Conservation (phyloP, 2,797 vertebrate genomes). For the Tragopan temminckii region DNA sequence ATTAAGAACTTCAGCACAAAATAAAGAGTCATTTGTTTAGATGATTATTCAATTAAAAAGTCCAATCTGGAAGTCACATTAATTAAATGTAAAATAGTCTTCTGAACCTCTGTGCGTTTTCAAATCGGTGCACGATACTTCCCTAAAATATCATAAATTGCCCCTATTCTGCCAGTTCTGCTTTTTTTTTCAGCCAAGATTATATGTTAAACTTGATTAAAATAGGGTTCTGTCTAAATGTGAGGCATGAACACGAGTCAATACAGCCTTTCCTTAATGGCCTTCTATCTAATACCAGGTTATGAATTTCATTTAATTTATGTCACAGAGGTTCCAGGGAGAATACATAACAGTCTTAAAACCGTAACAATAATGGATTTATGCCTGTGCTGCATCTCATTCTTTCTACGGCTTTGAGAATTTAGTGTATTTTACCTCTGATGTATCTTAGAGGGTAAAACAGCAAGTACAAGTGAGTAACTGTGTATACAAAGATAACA, state of each 20-base stretch:
- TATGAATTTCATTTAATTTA: conserved; percentile 29
- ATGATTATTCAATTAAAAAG: conserved; percentile 61
- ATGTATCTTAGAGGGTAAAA: neutral
- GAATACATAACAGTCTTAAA: neutral
- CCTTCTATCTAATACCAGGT: conserved; percentile 19
- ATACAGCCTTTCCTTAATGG: conserved; percentile 11
- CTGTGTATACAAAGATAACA: neutral
- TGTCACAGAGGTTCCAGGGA: neutral
- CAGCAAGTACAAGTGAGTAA: neutral
- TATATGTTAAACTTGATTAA: conserved; percentile 40
- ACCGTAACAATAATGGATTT: neutral
- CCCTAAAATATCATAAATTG: conserved; percentile 67
- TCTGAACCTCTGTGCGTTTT: conserved; percentile 42
- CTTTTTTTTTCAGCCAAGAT: conserved; percentile 57
- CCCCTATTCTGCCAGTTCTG: conserved; percentile 39
- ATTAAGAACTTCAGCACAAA: conserved; percentile 50
- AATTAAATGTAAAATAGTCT: conserved; percentile 46
- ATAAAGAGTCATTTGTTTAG: conserved; percentile 51
- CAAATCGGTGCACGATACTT: conserved; percentile 36
- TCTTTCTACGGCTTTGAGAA: neutral
- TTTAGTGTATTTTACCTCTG: neutral
- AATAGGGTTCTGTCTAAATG: conserved; percentile 33
- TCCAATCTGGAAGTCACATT: conserved; percentile 37
- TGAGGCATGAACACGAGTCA: neutral
- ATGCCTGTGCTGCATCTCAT: neutral